phyloP scores from a whole-genome alignment of 2,797 vertebrate genomes.

The Poliocrania exsul region DNA sequence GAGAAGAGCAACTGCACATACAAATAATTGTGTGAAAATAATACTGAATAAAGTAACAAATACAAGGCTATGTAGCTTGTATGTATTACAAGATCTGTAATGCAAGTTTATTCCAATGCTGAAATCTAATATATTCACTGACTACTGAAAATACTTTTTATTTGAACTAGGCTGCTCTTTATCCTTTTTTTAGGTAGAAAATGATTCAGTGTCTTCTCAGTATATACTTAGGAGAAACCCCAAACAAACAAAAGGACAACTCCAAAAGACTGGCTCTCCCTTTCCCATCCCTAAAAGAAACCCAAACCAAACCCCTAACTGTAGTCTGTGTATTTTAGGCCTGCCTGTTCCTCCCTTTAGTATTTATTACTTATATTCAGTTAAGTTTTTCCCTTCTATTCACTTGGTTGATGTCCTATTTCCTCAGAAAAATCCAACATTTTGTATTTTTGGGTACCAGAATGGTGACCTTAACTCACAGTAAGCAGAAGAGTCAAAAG shows the following conservation, averaged over 20 bases:
- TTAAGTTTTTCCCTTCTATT: not conserved
- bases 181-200: not conserved
- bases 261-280: too few relatives aligned
- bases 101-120: not conserved
- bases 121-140: not conserved
- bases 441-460: not conserved
- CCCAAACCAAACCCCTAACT: not conserved
- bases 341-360: not conserved
- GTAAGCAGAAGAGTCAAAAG: not conserved
- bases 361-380: not conserved
- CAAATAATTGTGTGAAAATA: not conserved
- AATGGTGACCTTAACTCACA: not conserved
- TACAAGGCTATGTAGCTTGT: not conserved
- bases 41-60: not conserved
- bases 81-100: not conserved
- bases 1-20: not conserved
- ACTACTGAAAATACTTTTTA: not conserved
- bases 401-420: not conserved
- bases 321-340: not conserved
- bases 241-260: not conserved
- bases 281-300: rapidly evolving
- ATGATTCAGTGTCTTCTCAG: not conserved
- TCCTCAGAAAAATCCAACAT: not conserved
- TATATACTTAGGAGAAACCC: not conserved
- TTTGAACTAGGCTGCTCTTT: not conserved